phyloP scores from a whole-genome alignment of 2,888 invertebrate genomes.

The Saturnia japonica region DNA sequence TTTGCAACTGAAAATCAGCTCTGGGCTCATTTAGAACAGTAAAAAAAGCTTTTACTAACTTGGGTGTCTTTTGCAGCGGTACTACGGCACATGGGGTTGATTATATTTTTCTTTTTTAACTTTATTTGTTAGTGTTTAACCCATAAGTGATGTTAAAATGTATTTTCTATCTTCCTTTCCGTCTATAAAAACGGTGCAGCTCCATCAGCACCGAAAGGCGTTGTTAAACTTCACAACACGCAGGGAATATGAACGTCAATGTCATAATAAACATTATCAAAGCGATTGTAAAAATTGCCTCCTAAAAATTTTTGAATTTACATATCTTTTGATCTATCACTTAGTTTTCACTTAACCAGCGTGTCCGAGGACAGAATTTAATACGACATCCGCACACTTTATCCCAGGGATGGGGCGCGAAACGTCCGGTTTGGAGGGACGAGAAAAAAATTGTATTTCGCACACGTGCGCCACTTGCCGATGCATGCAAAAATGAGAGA shows the following conservation, averaged over 20 bases:
- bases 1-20: no score
- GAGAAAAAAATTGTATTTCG: slow-evolving; percentile 6
- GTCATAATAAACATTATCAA: neutral
- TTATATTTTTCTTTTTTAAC: no score
- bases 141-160: no score
- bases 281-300: neutral
- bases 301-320: neutral
- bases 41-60: no score
- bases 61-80: no score
- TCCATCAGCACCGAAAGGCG: no score
- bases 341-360: slow-evolving; percentile 10
- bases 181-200: no score
- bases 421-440: neutral
- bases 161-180: no score
- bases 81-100: no score
- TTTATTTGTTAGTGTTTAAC: no score
- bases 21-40: no score
- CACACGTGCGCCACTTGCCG: slow-evolving; percentile 4
- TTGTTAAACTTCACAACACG: no score
- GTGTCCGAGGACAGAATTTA: slow-evolving; percentile 24
- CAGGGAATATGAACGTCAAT: neutral
- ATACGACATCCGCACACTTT: slow-evolving; percentile 31
- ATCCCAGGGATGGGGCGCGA: slow-evolving; percentile 25
- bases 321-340: neutral
- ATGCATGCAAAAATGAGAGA: slow-evolving; percentile 14